These are phyloP conservation scores for Crossocerus cetratus DNA, from an alignment of 2,888 invertebrate genomes.

Conservation along the genomic window DNA sequence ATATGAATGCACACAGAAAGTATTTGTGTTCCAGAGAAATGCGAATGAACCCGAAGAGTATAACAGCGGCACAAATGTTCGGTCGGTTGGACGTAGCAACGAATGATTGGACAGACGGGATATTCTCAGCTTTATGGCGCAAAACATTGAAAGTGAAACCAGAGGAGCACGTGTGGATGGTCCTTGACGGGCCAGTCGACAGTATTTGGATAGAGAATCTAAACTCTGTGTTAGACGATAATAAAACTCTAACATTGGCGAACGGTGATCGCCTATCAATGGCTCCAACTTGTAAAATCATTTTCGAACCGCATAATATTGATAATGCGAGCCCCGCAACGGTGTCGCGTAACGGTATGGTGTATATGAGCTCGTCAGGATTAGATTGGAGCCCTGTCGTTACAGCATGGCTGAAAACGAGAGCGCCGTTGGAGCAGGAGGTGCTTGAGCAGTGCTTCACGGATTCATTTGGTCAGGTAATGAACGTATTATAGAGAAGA, in stretches of 20 bases:
- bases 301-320: constrained; percentile 98
- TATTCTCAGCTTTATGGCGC: constrained; percentile 97
- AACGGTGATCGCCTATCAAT: constrained; percentile 97
- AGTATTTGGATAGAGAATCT: constrained; percentile 99
- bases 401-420: constrained; percentile 88
- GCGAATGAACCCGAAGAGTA: constrained; percentile 99
- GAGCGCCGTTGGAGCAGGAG: constrained; percentile 80
- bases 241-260: constrained; percentile 95
- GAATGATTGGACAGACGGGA: constrained; percentile 99
- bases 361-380: constrained; percentile 98
- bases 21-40: constrained; percentile 83
- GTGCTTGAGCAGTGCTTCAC: constrained; percentile 79
- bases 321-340: constrained; percentile 99
- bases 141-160: constrained; percentile 94
- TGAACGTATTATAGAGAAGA: neutral
- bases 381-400: constrained; percentile 95
- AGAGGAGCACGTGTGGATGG: constrained; percentile 94
- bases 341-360: constrained; percentile 95
- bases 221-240: constrained; percentile 97
- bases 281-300: constrained; percentile 95
- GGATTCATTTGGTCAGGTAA: constrained; percentile 77
- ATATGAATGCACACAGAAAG: neutral
- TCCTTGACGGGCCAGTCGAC: constrained; percentile 97
- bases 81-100: constrained; percentile 97
- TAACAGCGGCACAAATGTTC: constrained; percentile 98